Percentiles rank a stretch among this genome's conserved stretches.
phyloP scores from a whole-genome alignment of 2,113 vertebrate species.

The Scomber colias region DNA sequence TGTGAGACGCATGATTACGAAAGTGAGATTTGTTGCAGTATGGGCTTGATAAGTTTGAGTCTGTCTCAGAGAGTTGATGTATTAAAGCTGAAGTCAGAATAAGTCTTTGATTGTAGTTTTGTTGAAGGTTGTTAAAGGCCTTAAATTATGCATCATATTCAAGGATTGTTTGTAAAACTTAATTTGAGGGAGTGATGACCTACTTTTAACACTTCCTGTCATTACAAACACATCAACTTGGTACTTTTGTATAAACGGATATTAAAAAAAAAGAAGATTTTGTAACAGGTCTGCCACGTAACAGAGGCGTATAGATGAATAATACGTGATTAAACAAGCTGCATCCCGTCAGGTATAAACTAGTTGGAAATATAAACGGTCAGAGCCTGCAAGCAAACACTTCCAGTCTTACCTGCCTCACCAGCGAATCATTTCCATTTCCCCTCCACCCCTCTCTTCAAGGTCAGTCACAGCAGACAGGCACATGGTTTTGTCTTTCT shows the following conservation, averaged over 20 bases:
- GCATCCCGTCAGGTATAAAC: not conserved
- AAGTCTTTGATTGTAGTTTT: not conserved
- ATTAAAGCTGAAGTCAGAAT: not conserved
- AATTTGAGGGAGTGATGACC: not conserved
- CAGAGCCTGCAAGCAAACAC: slow-evolving; percentile 48
- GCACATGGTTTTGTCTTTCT: slow-evolving; percentile 58
- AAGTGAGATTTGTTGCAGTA: slow-evolving; percentile 31
- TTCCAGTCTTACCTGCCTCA: slow-evolving; percentile 58
- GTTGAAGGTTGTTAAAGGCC: not conserved
- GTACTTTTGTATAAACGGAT: no score
- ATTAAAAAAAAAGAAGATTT: no score
- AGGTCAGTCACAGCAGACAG: slow-evolving; percentile 59
- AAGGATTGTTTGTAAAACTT: not conserved
- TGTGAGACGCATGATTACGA: slow-evolving; percentile 38
- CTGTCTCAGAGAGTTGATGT: not conserved
- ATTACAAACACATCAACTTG: slow-evolving; percentile 4
- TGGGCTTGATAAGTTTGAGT: slow-evolving; percentile 21
- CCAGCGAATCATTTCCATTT: slow-evolving; percentile 18
- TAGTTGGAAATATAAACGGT: slow-evolving; percentile 14
- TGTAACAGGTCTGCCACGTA: not conserved
- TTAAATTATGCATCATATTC: not conserved
- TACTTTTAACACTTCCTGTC: slow-evolving; percentile 43
- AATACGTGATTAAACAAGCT: not conserved
- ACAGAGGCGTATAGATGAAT: not conserved
- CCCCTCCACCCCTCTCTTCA: slow-evolving; percentile 8